Evolutionary conservation across 2,888 invertebrate genomes (phyloP).

Genomic region (Xiphydria camelus): DNA sequence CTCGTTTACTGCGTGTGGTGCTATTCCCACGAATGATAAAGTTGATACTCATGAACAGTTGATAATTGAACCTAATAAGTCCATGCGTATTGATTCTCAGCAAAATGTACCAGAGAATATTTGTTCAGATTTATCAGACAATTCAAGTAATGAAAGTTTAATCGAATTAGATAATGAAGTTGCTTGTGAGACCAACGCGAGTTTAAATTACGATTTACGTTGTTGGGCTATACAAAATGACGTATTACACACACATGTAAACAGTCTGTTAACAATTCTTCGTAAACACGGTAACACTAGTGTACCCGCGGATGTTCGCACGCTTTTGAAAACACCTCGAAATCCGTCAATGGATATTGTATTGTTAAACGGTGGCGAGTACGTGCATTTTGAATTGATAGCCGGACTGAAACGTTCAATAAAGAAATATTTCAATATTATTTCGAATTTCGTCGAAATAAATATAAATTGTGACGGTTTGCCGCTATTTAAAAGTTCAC

Average conservation of each 20-base stretch:
- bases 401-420: slow-evolving; percentile 16
- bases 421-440: slow-evolving; percentile 12
- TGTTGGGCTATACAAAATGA: neutral
- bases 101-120: neutral
- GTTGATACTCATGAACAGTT: neutral
- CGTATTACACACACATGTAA: slow-evolving; percentile 6
- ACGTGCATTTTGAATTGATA: slow-evolving; percentile 21
- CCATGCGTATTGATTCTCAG: slow-evolving; percentile 6
- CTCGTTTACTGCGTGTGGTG: neutral
- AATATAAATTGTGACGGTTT: slow-evolving; percentile 31
- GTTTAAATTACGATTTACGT: neutral
- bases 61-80: slow-evolving; percentile 1
- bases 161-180: slow-evolving; percentile 5
- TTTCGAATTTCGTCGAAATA: slow-evolving; percentile 12
- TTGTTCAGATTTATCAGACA: neutral
- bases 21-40: slow-evolving; percentile 2
- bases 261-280: slow-evolving; percentile 10
- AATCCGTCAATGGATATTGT: slow-evolving; percentile 6
- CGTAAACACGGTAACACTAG: slow-evolving; percentile 9
- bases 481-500: slow-evolving; percentile 27
- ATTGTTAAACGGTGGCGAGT: slow-evolving; percentile 11
- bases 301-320: slow-evolving; percentile 14
- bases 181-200: neutral
- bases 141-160: slow-evolving; percentile 4
- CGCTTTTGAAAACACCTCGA: slow-evolving; percentile 21